Percentiles rank a stretch among this genome's conserved stretches.
Conservation (phyloP, 2,888 invertebrate genomes). For the Nemoura dubitans region DNA sequence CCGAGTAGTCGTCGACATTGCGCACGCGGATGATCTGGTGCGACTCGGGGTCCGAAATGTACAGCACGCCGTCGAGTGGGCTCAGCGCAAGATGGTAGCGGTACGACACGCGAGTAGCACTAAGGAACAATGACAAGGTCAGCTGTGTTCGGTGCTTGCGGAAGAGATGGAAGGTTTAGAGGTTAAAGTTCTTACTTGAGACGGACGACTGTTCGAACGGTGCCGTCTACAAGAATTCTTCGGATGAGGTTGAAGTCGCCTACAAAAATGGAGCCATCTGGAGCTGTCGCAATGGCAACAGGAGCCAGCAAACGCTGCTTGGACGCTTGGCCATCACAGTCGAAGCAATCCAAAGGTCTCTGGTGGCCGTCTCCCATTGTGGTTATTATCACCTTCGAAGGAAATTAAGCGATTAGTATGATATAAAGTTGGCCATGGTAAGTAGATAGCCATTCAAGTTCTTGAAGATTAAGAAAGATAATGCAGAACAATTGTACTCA, state of each 20-base stretch:
- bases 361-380: slow-evolving; percentile 93
- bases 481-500: background rate
- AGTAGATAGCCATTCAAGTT: background rate
- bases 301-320: slow-evolving; percentile 89
- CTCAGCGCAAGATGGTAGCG: slow-evolving; percentile 96
- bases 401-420: background rate
- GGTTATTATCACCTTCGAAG: slow-evolving; percentile 76
- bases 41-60: slow-evolving; percentile 95
- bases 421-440: background rate
- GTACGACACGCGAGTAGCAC: slow-evolving; percentile 92
- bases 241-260: slow-evolving; percentile 96
- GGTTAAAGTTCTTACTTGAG: slow-evolving; percentile 71
- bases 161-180: background rate
- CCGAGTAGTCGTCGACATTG: slow-evolving; percentile 81
- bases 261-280: slow-evolving; percentile 93
- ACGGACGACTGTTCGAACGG: slow-evolving; percentile 80
- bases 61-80: slow-evolving; percentile 91
- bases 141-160: background rate
- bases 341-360: slow-evolving; percentile 83
- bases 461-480: background rate
- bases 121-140: slow-evolving; percentile 60
- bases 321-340: slow-evolving; percentile 81
- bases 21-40: slow-evolving; percentile 92
- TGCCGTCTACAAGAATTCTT: slow-evolving; percentile 85
- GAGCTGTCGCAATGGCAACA: slow-evolving; percentile 88